phyloP scores from a whole-genome alignment of 2,888 invertebrate species.

The Pelosia muscerda region DNA sequence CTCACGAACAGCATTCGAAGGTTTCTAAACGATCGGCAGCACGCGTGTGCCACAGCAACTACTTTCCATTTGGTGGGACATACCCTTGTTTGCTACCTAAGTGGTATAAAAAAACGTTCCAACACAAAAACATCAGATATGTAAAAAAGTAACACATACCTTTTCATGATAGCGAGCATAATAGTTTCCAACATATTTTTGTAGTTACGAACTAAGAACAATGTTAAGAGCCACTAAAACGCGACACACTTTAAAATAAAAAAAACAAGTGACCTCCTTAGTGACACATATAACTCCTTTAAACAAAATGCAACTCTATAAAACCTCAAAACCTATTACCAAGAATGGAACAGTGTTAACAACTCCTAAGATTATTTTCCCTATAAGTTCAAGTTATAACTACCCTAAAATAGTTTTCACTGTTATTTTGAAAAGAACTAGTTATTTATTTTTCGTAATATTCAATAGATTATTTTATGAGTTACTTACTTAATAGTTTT shows the following conservation, averaged over 20 bases:
- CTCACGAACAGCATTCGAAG: too few species aligned
- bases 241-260: conserved; percentile 14
- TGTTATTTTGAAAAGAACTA: background rate
- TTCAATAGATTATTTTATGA: background rate
- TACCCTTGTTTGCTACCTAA: too few species aligned
- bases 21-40: too few species aligned
- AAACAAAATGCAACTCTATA: conserved; percentile 38
- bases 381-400: background rate
- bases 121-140: too few species aligned
- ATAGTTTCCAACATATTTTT: background rate
- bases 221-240: conserved; percentile 24
- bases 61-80: too few species aligned
- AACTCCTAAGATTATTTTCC: background rate
- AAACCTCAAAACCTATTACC: conserved; percentile 30
- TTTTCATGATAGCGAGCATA: background rate
- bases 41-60: too few species aligned
- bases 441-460: background rate
- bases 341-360: conserved; percentile 24
- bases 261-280: conserved; percentile 37
- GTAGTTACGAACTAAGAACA: background rate
- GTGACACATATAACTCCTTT: conserved; percentile 26
- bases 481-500: too few species aligned
- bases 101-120: too few species aligned
- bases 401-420: background rate
- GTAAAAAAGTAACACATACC: background rate